A percentile compares a stretch with the other conserved stretches of the same genome.
phyloP scores from a whole-genome alignment of 2,113 vertebrate species.

The Silurus asotus region DNA sequence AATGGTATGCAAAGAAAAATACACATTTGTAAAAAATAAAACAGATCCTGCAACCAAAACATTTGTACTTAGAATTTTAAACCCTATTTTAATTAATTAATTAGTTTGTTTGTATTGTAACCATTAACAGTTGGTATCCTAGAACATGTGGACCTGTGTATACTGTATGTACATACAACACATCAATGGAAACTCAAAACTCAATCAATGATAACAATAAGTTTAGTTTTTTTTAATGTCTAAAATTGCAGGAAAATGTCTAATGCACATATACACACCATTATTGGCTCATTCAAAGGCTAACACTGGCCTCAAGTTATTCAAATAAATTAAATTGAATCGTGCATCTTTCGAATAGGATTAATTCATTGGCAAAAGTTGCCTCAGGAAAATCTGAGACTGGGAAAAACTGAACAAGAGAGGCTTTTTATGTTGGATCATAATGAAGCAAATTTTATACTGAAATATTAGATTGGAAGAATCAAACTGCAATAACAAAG shows the following conservation, averaged over 20 bases:
- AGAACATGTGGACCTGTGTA: background rate
- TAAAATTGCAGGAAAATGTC: background rate
- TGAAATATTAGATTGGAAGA: conserved; percentile 3
- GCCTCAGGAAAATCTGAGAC: conserved; percentile 17
- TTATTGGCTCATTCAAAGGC: conserved; percentile 32
- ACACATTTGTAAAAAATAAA: background rate
- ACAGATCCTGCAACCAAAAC: background rate
- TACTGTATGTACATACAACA: background rate
- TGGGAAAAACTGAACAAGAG: conserved; percentile 28
- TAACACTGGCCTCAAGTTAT: background rate
- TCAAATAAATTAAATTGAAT: conserved; percentile 23
- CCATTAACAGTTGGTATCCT: too few relatives aligned
- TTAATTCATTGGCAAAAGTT: conserved; percentile 19
- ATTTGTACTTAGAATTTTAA: background rate
- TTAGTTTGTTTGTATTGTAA: background rate
- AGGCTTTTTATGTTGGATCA: conserved; percentile 19
- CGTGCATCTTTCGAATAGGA: conserved; percentile 21
- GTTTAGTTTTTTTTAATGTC: background rate
- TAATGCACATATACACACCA: background rate
- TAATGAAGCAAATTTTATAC: conserved; percentile 14
- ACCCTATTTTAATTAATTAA: background rate
- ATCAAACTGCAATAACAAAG: background rate
- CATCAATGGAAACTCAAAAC: too few relatives aligned
- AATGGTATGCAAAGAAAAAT: background rate
- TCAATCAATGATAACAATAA: too few relatives aligned